phyloP scores from a whole-genome alignment of 2,797 vertebrate genomes.

The Ambastaia sidthimunki region DNA sequence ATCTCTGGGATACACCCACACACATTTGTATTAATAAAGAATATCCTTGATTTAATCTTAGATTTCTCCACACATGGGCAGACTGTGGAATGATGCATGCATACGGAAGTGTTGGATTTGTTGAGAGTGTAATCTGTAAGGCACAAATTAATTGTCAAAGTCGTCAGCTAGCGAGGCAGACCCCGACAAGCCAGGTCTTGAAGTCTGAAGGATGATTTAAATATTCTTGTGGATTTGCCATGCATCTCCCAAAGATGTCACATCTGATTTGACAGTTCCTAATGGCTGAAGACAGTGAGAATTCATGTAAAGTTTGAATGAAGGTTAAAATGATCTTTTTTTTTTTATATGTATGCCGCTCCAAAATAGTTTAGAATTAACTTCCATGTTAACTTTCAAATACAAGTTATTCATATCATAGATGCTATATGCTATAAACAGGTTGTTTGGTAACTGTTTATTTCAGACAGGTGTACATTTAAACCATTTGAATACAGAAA shows the following conservation, averaged over 20 bases:
- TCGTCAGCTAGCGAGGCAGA: slow-evolving; percentile 66
- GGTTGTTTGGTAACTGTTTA: not conserved
- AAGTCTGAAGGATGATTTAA: slow-evolving; percentile 77
- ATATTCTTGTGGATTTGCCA: slow-evolving; percentile 67
- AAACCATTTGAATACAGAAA: not conserved
- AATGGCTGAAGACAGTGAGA: slow-evolving; percentile 72
- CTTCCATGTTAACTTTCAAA: not conserved
- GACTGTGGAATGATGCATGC: slow-evolving; percentile 16
- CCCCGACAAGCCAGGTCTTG: slow-evolving; percentile 58
- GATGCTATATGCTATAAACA: not conserved
- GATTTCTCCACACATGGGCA: slow-evolving; percentile 8
- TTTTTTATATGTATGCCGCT: slow-evolving; percentile 49
- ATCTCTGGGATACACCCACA: not conserved
- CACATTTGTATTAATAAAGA: slow-evolving; percentile 34
- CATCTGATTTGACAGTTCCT: slow-evolving; percentile 77
- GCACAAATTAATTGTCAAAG: slow-evolving; percentile 79
- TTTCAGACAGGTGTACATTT: not conserved
- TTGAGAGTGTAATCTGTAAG: slow-evolving; percentile 74
- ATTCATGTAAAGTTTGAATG: slow-evolving; percentile 70
- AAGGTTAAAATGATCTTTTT: slow-evolving; percentile 70
- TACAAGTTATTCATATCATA: not conserved
- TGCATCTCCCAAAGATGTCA: slow-evolving; percentile 64
- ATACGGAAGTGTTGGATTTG: slow-evolving; percentile 55
- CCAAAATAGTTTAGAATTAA: slow-evolving; percentile 64
- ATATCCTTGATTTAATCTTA: slow-evolving; percentile 37